Evolutionary conservation across 2,113 vertebrate species (phyloP).

Genomic region (Axis porcinus): DNA sequence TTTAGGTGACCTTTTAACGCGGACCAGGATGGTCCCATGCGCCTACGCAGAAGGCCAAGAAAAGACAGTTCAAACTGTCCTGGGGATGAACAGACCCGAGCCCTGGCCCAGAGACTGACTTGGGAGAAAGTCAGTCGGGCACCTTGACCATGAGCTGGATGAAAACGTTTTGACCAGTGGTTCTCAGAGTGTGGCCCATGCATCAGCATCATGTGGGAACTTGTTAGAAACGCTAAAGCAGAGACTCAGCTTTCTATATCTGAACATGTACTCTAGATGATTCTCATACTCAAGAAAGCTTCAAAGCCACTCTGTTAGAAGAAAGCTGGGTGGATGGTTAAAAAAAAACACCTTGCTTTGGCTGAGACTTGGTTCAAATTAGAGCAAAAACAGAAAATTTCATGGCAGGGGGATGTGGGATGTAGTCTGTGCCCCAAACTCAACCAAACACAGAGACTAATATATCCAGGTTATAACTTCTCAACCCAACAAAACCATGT

Average conservation of each 20-base stretch:
- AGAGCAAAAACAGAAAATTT: background rate
- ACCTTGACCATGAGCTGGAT: background rate
- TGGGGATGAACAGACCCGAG: background rate
- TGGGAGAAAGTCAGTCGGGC: background rate
- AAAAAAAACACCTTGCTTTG: background rate
- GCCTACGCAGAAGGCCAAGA: background rate
- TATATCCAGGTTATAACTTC: background rate
- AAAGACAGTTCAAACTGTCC: background rate
- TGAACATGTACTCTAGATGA: background rate
- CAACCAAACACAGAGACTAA: background rate
- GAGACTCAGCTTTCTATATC: background rate
- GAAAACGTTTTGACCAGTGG: background rate
- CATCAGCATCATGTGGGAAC: background rate
- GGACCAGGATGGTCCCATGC: accelerated
- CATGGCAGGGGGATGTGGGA: background rate
- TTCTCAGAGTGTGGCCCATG: background rate
- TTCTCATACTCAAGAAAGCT: background rate
- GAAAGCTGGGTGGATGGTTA: background rate
- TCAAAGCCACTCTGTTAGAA: background rate
- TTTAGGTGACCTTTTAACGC: background rate
- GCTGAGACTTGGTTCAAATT: background rate
- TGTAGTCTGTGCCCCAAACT: background rate
- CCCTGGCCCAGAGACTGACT: background rate
- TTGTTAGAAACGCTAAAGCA: background rate
- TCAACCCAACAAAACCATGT: background rate